phyloP scores from a whole-genome alignment of 2,113 vertebrate genomes.

The Hymenochirus boettgeri region DNA sequence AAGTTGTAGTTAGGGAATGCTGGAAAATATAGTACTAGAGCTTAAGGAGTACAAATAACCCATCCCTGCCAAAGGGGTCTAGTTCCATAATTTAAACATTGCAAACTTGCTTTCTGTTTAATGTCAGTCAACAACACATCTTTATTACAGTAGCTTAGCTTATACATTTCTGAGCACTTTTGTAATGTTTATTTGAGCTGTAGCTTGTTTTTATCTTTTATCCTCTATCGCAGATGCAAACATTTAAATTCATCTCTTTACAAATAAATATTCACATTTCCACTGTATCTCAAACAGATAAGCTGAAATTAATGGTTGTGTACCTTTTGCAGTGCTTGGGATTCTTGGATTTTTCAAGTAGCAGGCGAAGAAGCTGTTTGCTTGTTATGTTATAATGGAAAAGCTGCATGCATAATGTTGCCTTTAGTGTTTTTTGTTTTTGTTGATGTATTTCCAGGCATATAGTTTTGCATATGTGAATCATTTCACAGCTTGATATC shows the following conservation, averaged over 20 bases:
- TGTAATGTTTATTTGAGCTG: no score
- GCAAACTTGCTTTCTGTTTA: no score
- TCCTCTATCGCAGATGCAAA: no score
- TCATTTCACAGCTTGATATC: constrained; percentile 45
- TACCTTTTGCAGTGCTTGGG: background rate
- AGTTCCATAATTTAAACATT: no score
- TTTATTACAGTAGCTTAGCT: no score
- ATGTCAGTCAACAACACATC: no score
- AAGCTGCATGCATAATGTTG: constrained; percentile 18
- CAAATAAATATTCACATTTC: background rate
- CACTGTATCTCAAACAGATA: background rate
- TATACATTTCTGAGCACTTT: no score
- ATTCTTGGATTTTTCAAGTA: background rate
- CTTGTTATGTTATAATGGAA: background rate
- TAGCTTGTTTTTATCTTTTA: no score
- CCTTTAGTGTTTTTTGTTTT: constrained; percentile 41
- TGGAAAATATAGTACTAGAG: no score
- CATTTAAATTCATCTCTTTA: background rate
- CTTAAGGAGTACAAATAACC: no score
- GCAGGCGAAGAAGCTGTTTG: background rate
- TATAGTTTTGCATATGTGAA: constrained; percentile 47
- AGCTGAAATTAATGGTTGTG: background rate
- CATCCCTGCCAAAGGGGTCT: no score
- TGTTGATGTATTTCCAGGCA: constrained; percentile 50
- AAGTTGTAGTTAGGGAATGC: no score